Conservation (phyloP, 2,113 vertebrate genomes). For the Martes martes region DNA sequence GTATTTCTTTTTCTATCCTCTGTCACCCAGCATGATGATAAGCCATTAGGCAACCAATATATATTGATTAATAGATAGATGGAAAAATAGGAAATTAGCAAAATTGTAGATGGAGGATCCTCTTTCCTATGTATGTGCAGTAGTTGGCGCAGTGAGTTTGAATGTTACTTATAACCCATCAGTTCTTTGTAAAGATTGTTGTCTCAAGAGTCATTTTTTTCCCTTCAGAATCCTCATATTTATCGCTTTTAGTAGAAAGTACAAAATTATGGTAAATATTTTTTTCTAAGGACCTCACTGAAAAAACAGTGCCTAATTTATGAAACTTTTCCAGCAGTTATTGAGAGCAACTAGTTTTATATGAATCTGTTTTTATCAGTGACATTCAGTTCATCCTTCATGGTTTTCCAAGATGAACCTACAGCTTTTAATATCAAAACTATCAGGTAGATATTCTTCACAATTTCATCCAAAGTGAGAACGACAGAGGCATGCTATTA, state of each 20-base stretch:
- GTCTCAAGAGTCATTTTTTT: not conserved
- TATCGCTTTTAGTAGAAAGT: not conserved
- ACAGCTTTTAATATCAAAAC: slow-evolving; percentile 32
- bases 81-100: not conserved
- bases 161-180: not conserved
- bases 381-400: slow-evolving; percentile 29
- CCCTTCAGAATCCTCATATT: not conserved
- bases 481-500: not conserved
- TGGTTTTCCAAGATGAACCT: slow-evolving; percentile 34
- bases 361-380: slow-evolving; percentile 31
- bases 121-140: not conserved
- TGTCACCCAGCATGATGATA: not conserved
- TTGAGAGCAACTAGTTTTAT: not conserved
- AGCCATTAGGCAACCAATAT: not conserved
- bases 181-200: not conserved
- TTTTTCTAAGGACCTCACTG: not conserved
- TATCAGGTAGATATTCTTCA: not conserved
- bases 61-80: not conserved
- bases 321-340: not conserved
- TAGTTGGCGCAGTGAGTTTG: not conserved
- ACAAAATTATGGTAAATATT: not conserved
- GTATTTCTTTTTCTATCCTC: not conserved
- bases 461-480: not conserved
- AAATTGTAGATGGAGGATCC: not conserved
- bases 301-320: not conserved